Evolutionary conservation across 2,888 invertebrate genomes (phyloP).

Genomic region (Agrotis clavis): DNA sequence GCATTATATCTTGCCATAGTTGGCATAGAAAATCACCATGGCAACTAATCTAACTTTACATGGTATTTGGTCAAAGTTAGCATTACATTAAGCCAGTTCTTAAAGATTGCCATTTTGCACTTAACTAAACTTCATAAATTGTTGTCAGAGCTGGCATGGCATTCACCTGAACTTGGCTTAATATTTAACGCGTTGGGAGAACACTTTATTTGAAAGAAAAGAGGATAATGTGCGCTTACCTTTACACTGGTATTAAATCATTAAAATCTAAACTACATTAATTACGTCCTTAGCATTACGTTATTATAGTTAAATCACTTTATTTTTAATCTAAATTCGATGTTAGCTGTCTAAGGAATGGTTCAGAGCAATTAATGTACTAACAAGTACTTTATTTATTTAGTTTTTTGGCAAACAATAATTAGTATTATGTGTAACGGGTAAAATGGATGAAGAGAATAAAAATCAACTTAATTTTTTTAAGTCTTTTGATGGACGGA

Average conservation of each 20-base stretch:
- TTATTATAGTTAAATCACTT: slow-evolving; percentile 71
- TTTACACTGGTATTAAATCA: slow-evolving; percentile 61
- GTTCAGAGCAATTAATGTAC: slow-evolving; percentile 41
- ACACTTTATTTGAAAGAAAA: background rate
- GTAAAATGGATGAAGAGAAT: background rate
- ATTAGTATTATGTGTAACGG: slow-evolving; percentile 8
- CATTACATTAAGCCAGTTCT: background rate
- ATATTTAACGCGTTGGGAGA: too few relatives aligned
- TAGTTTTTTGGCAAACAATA: slow-evolving; percentile 51
- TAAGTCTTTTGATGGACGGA: background rate
- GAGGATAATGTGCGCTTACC: slow-evolving; percentile 61
- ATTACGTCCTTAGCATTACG: slow-evolving; percentile 75
- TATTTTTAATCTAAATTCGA: slow-evolving; percentile 58
- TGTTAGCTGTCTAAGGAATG: slow-evolving; percentile 50
- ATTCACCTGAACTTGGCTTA: background rate
- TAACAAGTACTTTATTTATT: slow-evolving; percentile 32
- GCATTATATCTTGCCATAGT: background rate
- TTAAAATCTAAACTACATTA: slow-evolving; percentile 70
- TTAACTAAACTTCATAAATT: too few relatives aligned
- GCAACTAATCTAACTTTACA: background rate
- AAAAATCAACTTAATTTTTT: background rate
- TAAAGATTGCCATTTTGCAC: too few relatives aligned
- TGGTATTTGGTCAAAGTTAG: background rate
- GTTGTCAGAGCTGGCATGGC: background rate
- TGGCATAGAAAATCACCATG: too few relatives aligned